A percentile compares a stretch with the other conserved stretches of the same genome.
Evolutionary conservation across 2,888 invertebrate species (phyloP).

Genomic region (Drosophila mayaguana): DNA sequence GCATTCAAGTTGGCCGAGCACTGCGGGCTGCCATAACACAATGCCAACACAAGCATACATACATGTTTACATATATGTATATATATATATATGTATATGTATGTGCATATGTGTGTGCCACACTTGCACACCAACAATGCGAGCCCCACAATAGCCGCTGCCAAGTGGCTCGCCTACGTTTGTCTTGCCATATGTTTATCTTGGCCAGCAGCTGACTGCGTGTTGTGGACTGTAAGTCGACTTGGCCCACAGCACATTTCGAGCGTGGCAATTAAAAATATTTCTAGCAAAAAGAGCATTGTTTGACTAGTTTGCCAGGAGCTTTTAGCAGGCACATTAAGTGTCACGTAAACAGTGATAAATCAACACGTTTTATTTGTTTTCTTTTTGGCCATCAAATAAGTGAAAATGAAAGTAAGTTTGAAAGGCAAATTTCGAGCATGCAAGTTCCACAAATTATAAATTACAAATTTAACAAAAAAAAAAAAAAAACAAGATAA

Average conservation of each 20-base stretch:
- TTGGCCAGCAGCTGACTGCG: conserved; percentile 1
- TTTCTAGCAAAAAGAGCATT: neutral
- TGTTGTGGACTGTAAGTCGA: neutral
- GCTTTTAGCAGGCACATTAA: neutral
- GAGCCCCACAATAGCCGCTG: conserved; percentile 39
- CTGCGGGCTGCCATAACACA: conserved; percentile 5
- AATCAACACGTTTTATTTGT: neutral
- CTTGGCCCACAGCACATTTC: neutral
- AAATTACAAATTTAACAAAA: too few relatives aligned
- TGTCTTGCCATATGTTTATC: conserved; percentile 4
- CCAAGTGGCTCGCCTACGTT: conserved; percentile 40
- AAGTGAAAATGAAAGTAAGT: neutral
- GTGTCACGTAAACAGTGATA: neutral
- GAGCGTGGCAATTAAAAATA: neutral
- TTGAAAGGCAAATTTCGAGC: neutral
- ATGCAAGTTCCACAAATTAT: too few relatives aligned
- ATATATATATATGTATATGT: neutral
- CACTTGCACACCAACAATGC: neutral
- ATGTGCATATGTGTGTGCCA: neutral
- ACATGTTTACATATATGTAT: neutral
- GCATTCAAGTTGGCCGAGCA: conserved; percentile 3
- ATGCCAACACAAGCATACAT: neutral
- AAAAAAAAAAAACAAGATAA: too few relatives aligned
- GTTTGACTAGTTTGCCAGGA: neutral
- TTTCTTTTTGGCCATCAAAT: neutral